These are phyloP conservation scores for Labeo catla DNA, from an alignment of 2,113 vertebrate genomes.

Conservation along the genomic window DNA sequence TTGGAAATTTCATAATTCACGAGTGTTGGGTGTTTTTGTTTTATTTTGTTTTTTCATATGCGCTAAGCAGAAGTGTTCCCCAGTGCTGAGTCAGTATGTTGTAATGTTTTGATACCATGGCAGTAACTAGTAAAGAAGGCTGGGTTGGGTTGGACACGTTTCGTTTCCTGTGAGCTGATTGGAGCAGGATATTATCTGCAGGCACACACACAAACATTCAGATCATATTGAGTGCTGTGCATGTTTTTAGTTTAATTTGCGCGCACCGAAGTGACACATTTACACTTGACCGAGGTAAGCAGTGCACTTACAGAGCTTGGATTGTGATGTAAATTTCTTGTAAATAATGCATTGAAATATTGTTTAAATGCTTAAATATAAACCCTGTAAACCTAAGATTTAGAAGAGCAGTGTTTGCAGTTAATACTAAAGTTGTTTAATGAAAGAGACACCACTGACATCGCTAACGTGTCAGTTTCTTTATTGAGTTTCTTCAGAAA, in stretches of 20 bases:
- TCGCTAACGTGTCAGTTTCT: not conserved
- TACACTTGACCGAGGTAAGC: constrained; percentile 51
- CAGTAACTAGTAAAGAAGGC: not conserved
- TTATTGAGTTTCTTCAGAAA: not conserved
- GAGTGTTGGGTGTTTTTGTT: too few relatives aligned
- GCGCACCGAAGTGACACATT: not conserved
- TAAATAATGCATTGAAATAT: not conserved
- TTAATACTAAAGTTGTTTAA: not conserved
- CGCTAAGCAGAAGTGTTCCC: not conserved
- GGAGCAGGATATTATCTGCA: not conserved
- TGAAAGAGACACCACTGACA: not conserved
- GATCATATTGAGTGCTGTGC: not conserved
- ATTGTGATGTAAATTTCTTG: not conserved
- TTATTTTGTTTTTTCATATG: not conserved
- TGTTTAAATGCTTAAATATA: not conserved
- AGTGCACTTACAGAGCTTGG: not conserved
- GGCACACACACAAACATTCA: not conserved
- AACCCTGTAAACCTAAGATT: not conserved
- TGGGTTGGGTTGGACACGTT: not conserved
- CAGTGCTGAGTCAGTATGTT: not conserved
- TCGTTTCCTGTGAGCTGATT: not conserved
- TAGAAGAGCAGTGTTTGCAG: not conserved
- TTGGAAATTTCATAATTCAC: not conserved
- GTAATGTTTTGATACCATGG: constrained; percentile 20
- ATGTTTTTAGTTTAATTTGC: not conserved